Percentiles rank a stretch among this genome's conserved stretches.
phyloP scores from a whole-genome alignment of 2,113 vertebrate genomes.

The Trachemys scripta region DNA sequence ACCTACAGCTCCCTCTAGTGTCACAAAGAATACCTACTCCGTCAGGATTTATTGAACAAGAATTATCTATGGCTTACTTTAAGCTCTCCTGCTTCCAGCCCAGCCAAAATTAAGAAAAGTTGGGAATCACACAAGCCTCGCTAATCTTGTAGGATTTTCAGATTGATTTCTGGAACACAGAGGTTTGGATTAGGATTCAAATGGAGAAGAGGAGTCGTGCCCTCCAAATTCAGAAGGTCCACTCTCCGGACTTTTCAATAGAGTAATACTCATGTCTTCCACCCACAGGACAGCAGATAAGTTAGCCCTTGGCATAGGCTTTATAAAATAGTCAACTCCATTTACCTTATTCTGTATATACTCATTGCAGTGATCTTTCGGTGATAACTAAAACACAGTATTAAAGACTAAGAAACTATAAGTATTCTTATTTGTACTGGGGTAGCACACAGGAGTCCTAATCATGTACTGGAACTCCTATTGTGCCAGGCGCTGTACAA shows the following conservation, averaged over 20 bases:
- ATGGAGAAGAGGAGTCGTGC: not conserved
- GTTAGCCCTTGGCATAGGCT: not conserved
- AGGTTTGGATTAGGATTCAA: not conserved
- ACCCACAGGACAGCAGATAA: not conserved
- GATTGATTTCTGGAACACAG: not conserved
- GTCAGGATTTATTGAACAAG: not conserved
- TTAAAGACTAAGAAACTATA: not conserved
- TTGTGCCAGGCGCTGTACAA: too few relatives aligned
- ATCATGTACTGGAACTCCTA: not conserved
- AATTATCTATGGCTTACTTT: not conserved
- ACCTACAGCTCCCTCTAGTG: conserved; percentile 35
- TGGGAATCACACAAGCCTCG: not conserved
- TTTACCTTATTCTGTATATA: accelerated
- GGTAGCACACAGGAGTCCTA: too few relatives aligned
- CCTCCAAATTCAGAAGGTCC: not conserved
- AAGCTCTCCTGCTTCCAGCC: not conserved
- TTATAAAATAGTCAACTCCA: accelerated
- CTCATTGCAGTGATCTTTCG: accelerated
- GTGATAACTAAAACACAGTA: not conserved
- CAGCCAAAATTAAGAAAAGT: not conserved
- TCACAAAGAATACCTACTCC: not conserved
- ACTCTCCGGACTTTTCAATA: not conserved
- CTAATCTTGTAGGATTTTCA: not conserved
- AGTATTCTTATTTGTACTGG: not conserved
- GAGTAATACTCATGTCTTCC: not conserved